Percentiles rank a stretch among this genome's conserved stretches.
These are phyloP conservation scores for Hucho hucho DNA, from an alignment of 2,113 vertebrate species.

Conservation along the genomic window DNA sequence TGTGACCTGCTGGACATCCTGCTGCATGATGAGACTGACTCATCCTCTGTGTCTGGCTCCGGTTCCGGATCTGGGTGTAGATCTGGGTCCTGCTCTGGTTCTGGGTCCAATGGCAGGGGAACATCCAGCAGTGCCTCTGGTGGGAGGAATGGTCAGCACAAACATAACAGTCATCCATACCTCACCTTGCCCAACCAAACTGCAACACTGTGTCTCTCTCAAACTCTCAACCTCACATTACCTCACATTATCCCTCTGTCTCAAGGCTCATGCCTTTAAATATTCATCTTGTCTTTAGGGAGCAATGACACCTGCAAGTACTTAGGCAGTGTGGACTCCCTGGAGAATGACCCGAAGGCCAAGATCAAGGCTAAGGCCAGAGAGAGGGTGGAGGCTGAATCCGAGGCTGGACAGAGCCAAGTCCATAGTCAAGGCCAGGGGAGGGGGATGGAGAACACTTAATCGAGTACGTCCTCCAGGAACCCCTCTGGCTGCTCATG, in stretches of 20 bases:
- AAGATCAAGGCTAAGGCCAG: slow-evolving; percentile 48
- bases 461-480: slow-evolving; percentile 77
- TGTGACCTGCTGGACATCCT: slow-evolving; percentile 87
- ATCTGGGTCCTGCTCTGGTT: slow-evolving; percentile 81
- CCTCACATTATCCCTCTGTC: neutral
- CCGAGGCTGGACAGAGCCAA: neutral
- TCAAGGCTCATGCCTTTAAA: too few species aligned
- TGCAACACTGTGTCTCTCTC: too few species aligned
- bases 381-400: too few species aligned
- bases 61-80: slow-evolving; percentile 75
- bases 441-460: slow-evolving; percentile 61
- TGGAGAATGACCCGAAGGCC: slow-evolving; percentile 76
- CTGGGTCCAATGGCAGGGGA: slow-evolving; percentile 79
- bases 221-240: slow-evolving; percentile 6
- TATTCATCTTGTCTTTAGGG: too few species aligned
- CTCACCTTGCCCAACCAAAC: too few species aligned
- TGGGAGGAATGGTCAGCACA: slow-evolving; percentile 77
- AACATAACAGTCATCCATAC: too few species aligned
- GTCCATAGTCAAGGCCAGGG: slow-evolving; percentile 22
- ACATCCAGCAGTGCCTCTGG: slow-evolving; percentile 66
- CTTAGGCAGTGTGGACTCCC: slow-evolving; percentile 91
- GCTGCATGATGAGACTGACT: slow-evolving; percentile 67
- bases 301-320: slow-evolving; percentile 87
- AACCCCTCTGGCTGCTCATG: slow-evolving; percentile 84
- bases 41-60: slow-evolving; percentile 81